Conservation (phyloP, 2,113 vertebrate species). For the Elgaria multicarinata region DNA sequence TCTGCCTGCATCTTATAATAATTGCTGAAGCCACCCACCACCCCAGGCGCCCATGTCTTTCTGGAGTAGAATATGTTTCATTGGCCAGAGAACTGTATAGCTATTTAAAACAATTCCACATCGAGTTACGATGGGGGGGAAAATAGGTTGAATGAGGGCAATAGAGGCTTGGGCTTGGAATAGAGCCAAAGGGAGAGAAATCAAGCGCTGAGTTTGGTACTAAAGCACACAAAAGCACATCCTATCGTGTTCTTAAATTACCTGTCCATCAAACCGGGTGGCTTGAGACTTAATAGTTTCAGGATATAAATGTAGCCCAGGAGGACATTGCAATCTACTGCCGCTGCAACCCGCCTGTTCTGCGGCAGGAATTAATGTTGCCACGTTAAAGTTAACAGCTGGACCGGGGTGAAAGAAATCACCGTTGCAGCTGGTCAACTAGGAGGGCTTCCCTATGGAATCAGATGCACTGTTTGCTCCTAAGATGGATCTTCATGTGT, state of each 20-base stretch:
- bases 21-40: too few species aligned
- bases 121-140: slow-evolving; percentile 48
- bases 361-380: slow-evolving; percentile 64
- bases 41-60: slow-evolving; percentile 14
- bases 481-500: not conserved
- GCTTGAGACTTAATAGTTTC: slow-evolving; percentile 60
- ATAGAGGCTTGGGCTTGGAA: slow-evolving; percentile 47
- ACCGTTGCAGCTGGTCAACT: not conserved
- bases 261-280: slow-evolving; percentile 66
- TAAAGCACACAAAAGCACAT: slow-evolving; percentile 46
- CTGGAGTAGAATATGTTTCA: slow-evolving; percentile 27
- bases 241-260: slow-evolving; percentile 65
- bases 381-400: slow-evolving; percentile 44
- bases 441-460: not conserved
- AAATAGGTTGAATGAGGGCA: slow-evolving; percentile 50
- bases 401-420: slow-evolving; percentile 19
- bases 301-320: slow-evolving; percentile 61
- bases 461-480: rapidly evolving
- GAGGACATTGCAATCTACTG: slow-evolving; percentile 55
- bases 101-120: slow-evolving; percentile 49
- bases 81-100: slow-evolving; percentile 28
- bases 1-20: not conserved
- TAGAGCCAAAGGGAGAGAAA: slow-evolving; percentile 39
- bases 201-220: slow-evolving; percentile 23
- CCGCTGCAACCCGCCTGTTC: slow-evolving; percentile 59